A percentile compares a stretch with the other conserved stretches of the same genome.
These are phyloP conservation scores for Cancer borealis DNA, from an alignment of 2,888 invertebrate genomes.

Conservation along the genomic window DNA sequence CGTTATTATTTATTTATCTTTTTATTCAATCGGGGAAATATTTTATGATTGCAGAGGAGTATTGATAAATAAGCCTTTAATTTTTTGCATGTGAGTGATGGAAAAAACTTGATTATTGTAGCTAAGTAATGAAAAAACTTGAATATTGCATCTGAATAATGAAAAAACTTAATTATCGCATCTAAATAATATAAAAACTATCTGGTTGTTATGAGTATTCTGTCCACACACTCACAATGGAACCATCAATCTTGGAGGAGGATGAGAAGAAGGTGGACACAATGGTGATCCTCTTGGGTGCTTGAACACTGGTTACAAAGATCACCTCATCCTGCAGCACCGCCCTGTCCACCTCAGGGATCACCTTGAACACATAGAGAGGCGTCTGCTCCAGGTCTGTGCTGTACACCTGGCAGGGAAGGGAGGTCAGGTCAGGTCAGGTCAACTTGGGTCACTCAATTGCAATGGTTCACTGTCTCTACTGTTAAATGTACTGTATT, in stretches of 20 bases:
- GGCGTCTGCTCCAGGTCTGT: conserved; percentile 85
- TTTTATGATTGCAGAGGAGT: no score
- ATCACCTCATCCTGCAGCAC: conserved; percentile 86
- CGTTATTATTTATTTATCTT: background rate
- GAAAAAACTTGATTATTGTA: no score
- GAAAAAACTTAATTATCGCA: background rate
- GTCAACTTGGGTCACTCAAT: background rate
- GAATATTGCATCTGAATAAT: no score
- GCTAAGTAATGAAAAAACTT: no score
- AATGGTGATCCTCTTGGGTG: conserved; percentile 81
- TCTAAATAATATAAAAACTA: background rate
- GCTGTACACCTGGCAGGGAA: conserved; percentile 83
- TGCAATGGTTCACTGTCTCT: no score
- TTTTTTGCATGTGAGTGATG: no score
- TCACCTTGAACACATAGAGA: conserved; percentile 86
- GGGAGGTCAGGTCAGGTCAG: background rate
- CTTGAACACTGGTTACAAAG: conserved; percentile 83
- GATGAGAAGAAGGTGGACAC: conserved; percentile 83
- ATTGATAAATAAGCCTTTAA: no score
- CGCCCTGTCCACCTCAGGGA: conserved; percentile 84
- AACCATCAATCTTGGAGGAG: conserved; percentile 82
- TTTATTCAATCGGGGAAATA: no score
- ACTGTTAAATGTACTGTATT: no score
- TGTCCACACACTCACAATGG: conserved; percentile 80
- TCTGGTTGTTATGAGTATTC: background rate